Conservation (phyloP, 2,888 invertebrate species). For the Torymus texanus region DNA sequence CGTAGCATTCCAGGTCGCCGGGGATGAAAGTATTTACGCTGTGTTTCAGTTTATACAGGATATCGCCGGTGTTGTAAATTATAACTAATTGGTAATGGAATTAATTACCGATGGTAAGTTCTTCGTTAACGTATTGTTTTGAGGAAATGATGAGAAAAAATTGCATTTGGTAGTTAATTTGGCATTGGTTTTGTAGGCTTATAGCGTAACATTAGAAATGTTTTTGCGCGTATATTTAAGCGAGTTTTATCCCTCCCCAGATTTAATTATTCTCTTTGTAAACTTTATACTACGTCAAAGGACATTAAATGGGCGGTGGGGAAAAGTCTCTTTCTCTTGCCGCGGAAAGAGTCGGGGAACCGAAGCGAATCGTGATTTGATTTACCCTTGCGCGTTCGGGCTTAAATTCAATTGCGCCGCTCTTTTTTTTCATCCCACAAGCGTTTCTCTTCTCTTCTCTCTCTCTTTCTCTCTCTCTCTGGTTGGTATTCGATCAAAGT, state of each 20-base stretch:
- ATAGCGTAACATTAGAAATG: background rate
- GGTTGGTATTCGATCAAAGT: conserved; percentile 5
- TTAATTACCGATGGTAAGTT: no score
- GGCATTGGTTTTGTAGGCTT: background rate
- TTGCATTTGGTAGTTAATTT: no score
- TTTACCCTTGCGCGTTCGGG: conserved; percentile 7
- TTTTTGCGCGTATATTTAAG: background rate
- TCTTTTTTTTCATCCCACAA: conserved; percentile 6
- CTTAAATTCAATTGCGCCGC: conserved; percentile 5
- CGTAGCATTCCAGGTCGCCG: no score
- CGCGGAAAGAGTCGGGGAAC: background rate
- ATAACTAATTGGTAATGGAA: no score
- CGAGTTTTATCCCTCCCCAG: background rate
- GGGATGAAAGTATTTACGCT: no score
- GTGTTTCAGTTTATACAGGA: no score
- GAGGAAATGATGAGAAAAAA: no score
- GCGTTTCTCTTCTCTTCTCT: background rate
- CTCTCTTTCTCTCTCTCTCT: no score
- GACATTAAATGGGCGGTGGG: background rate
- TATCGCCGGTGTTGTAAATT: no score
- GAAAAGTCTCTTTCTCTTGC: background rate
- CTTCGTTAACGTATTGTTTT: no score
- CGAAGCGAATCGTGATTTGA: conserved; percentile 11
- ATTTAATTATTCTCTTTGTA: conserved; percentile 5
- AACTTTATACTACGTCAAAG: conserved; percentile 1